Percentiles rank a stretch among this genome's conserved stretches.
Evolutionary conservation across 2,797 vertebrate species (phyloP).

Genomic region (Acanthiza pusilla): DNA sequence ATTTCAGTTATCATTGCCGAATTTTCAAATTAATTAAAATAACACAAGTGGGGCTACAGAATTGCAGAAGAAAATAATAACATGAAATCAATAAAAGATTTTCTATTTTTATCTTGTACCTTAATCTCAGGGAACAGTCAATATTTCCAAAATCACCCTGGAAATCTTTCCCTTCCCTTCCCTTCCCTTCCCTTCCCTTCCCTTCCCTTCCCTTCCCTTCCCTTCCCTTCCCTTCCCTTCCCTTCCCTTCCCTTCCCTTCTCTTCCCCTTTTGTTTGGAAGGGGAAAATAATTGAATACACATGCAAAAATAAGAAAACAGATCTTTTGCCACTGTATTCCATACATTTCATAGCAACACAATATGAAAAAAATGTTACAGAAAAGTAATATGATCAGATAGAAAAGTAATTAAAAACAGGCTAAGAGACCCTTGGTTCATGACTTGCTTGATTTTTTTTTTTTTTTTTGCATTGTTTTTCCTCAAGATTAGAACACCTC

Average conservation of each 20-base stretch:
- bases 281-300: background rate
- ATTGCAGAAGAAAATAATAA: background rate
- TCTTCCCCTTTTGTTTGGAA: background rate
- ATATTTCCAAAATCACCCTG: background rate
- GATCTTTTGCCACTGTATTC: background rate
- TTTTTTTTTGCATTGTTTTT: background rate
- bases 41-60: background rate
- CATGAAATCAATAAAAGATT: background rate
- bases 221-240: background rate
- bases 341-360: background rate
- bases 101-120: background rate
- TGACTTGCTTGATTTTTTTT: background rate
- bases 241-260: too few species aligned
- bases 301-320: background rate
- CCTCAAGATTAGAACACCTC: background rate
- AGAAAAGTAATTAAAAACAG: background rate
- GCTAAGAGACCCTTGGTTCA: background rate
- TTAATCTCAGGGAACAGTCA: background rate
- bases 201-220: too few species aligned
- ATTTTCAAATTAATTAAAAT: background rate
- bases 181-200: too few species aligned
- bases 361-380: background rate
- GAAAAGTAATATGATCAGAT: background rate
- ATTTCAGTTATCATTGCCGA: background rate
- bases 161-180: background rate